These are phyloP conservation scores for Pseudococcus jackbeardsleyi DNA, from an alignment of 2,888 invertebrate species.

Conservation along the genomic window DNA sequence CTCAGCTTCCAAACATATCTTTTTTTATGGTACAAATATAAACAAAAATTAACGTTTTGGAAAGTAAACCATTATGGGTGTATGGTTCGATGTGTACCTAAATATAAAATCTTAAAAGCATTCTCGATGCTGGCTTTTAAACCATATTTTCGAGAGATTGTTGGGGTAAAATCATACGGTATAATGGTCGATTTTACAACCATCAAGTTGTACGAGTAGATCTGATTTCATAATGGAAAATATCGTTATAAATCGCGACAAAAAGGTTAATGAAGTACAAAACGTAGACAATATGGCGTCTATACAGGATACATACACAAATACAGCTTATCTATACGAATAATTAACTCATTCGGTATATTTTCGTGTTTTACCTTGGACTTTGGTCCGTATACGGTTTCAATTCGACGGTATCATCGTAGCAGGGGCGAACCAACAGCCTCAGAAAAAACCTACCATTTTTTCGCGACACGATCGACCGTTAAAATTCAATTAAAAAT, in stretches of 20 bases:
- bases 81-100: not conserved
- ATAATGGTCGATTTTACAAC: too few relatives aligned
- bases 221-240: not conserved
- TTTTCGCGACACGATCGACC: not conserved
- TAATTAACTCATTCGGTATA: not conserved
- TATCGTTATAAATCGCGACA: constrained; percentile 17
- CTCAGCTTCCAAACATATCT: not conserved
- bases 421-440: too few relatives aligned
- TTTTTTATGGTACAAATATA: not conserved
- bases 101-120: not conserved
- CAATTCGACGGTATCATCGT: not conserved
- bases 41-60: not conserved
- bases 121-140: not conserved
- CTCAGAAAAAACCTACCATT: too few relatives aligned
- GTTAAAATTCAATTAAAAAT: constrained; percentile 17
- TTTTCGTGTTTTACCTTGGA: constrained; percentile 2
- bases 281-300: not conserved
- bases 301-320: not conserved
- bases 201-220: not conserved
- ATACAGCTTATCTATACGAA: not conserved
- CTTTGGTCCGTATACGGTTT: not conserved
- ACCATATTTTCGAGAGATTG: not conserved
- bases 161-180: too few relatives aligned
- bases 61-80: not conserved
- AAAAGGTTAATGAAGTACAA: constrained; percentile 2